These are phyloP conservation scores for Malaclemys terrapin DNA, from an alignment of 2,113 vertebrate genomes.

Conservation along the genomic window DNA sequence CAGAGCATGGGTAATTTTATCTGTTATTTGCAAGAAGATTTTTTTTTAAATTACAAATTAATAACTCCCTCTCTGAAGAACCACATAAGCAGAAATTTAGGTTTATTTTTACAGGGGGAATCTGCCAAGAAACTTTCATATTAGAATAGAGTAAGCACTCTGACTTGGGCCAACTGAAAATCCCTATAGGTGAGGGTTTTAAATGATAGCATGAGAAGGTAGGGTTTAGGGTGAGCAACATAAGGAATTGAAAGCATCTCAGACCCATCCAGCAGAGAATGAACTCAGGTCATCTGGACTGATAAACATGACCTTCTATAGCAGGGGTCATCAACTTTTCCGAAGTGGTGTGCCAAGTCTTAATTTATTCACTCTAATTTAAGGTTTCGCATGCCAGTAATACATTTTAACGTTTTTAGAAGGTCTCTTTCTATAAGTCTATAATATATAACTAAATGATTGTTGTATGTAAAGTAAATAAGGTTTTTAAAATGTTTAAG, in stretches of 20 bases:
- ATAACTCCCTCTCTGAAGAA: neutral
- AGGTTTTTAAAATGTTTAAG: too few species aligned
- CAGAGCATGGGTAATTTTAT: conserved; percentile 37
- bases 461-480: too few species aligned
- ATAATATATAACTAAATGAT: too few species aligned
- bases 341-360: too few species aligned
- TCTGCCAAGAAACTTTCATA: neutral
- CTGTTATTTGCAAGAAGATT: neutral
- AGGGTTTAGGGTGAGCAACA: neutral
- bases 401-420: too few species aligned
- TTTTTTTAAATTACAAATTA: neutral
- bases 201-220: neutral
- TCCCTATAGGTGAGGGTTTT: neutral
- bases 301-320: neutral
- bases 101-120: neutral
- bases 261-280: neutral
- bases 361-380: too few species aligned
- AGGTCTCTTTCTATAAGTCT: too few species aligned
- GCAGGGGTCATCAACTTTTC: too few species aligned
- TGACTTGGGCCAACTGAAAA: neutral
- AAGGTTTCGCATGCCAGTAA: too few species aligned
- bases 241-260: neutral
- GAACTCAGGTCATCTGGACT: neutral
- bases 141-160: neutral
- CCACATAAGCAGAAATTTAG: neutral